phyloP scores from a whole-genome alignment of 1,140 invertebrate genomes.

The Drosophila pseudoobscura region DNA sequence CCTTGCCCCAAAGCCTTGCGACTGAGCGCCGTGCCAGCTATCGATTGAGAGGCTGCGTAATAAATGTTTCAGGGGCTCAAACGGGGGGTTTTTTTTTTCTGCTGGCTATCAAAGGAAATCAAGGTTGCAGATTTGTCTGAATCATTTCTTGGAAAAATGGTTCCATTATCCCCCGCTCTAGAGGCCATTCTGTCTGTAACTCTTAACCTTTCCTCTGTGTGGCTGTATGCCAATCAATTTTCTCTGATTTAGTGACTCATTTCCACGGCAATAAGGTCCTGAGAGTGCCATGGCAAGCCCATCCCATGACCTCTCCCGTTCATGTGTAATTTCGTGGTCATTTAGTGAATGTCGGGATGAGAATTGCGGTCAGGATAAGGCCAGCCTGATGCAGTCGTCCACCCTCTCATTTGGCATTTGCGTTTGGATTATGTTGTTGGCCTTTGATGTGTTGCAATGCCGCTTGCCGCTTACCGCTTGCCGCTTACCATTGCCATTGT shows the following conservation, averaged over 20 bases:
- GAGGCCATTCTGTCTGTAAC: too few relatives aligned
- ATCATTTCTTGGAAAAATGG: too few relatives aligned
- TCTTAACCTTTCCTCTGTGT: too few relatives aligned
- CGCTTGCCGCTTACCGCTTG: slow-evolving; percentile 39
- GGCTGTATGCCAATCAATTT: too few relatives aligned
- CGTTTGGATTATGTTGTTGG: slow-evolving; percentile 61
- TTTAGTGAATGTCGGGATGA: slow-evolving; percentile 47
- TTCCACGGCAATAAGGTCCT: neutral
- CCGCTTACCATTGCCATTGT: slow-evolving; percentile 55
- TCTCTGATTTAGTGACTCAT: slow-evolving; percentile 14
- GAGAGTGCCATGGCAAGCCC: too few relatives aligned
- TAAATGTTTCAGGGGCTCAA: slow-evolving; percentile 42
- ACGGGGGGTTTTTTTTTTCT: neutral
- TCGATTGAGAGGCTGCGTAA: slow-evolving; percentile 62
- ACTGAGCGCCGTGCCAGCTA: slow-evolving; percentile 44
- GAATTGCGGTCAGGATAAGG: slow-evolving; percentile 41
- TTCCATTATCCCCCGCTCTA: too few relatives aligned
- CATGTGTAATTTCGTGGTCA: slow-evolving; percentile 64
- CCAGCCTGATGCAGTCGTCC: slow-evolving; percentile 6
- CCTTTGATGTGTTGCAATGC: slow-evolving; percentile 63
- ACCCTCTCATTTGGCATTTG: slow-evolving; percentile 25
- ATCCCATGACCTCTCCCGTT: slow-evolving; percentile 11
- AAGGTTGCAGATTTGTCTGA: slow-evolving; percentile 25
- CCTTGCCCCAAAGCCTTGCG: slow-evolving; percentile 47
- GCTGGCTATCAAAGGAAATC: slow-evolving; percentile 27